Percentiles rank a stretch among this genome's conserved stretches.
Conservation (phyloP, 2,888 invertebrate species). For the Odontocolon sp. region DNA sequence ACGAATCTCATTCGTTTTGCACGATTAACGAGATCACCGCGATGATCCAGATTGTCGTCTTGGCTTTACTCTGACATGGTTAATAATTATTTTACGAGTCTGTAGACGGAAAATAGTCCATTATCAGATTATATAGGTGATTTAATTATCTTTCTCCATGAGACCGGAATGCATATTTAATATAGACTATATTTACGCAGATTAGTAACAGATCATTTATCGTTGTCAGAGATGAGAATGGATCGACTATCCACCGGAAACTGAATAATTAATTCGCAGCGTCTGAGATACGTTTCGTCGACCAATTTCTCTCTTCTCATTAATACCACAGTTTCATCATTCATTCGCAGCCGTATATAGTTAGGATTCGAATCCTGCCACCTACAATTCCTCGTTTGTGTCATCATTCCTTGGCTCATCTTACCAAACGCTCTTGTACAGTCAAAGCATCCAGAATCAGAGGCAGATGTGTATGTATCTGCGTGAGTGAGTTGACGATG, state of each 20-base stretch:
- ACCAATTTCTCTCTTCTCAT: conserved; percentile 4
- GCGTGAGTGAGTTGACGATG: conserved; percentile 50
- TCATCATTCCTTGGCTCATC: conserved; percentile 18
- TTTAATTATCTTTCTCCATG: no score
- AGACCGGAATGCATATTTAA: no score
- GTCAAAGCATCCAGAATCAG: conserved; percentile 11
- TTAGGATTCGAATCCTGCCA: conserved; percentile 4
- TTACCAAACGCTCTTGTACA: conserved; percentile 32
- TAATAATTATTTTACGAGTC: no score
- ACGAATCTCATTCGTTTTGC: no score
- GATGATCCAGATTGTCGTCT: no score
- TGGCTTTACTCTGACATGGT: no score
- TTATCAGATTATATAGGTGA: no score
- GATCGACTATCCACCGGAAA: not conserved
- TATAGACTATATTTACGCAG: not conserved
- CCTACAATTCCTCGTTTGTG: not conserved
- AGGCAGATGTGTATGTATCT: conserved; percentile 10
- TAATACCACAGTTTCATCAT: no score
- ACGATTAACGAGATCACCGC: no score
- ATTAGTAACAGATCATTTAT: not conserved
- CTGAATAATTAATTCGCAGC: not conserved
- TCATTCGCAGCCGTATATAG: no score
- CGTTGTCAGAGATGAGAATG: not conserved
- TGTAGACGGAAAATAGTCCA: no score
- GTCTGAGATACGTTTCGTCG: not conserved